Conservation (phyloP, 2,113 vertebrate genomes). For the Plestiodon gilberti region DNA sequence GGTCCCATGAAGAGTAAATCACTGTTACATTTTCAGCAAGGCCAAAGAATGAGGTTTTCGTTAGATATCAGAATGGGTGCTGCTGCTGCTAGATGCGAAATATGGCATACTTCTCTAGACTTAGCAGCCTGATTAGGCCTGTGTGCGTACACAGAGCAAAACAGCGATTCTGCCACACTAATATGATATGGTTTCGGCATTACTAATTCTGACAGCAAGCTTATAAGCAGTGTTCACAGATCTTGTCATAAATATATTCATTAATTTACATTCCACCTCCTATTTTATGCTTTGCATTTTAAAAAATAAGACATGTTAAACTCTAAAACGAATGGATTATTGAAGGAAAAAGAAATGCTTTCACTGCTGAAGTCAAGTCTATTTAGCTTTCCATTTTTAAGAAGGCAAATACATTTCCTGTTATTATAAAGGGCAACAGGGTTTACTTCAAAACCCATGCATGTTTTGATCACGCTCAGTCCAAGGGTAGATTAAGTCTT, state of each 20-base stretch:
- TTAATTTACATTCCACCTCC: slow-evolving; percentile 30
- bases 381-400: slow-evolving; percentile 35
- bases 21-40: slow-evolving; percentile 3
- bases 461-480: slow-evolving; percentile 41
- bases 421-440: slow-evolving; percentile 7
- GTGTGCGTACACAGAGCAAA: slow-evolving; percentile 36
- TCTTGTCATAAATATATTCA: slow-evolving; percentile 36
- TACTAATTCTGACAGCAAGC: slow-evolving; percentile 55
- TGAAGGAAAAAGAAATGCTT: neutral
- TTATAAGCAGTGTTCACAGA: slow-evolving; percentile 27
- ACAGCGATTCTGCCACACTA: slow-evolving; percentile 23
- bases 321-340: slow-evolving; percentile 40
- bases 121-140: slow-evolving; percentile 23
- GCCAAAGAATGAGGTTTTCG: slow-evolving; percentile 11
- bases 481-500: slow-evolving; percentile 22
- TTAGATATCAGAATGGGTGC: slow-evolving; percentile 1
- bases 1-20: neutral
- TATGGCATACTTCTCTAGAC: slow-evolving; percentile 7
- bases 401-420: slow-evolving; percentile 30
- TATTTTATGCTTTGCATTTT: slow-evolving; percentile 24
- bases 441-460: slow-evolving; percentile 19
- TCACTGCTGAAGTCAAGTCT: slow-evolving; percentile 28
- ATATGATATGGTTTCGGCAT: slow-evolving; percentile 40
- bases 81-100: slow-evolving; percentile 44
- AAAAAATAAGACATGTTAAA: slow-evolving; percentile 29